A percentile compares a stretch with the other conserved stretches of the same genome.
These are phyloP conservation scores for Chanos chanos DNA, from an alignment of 2,797 vertebrate genomes.

Conservation along the genomic window DNA sequence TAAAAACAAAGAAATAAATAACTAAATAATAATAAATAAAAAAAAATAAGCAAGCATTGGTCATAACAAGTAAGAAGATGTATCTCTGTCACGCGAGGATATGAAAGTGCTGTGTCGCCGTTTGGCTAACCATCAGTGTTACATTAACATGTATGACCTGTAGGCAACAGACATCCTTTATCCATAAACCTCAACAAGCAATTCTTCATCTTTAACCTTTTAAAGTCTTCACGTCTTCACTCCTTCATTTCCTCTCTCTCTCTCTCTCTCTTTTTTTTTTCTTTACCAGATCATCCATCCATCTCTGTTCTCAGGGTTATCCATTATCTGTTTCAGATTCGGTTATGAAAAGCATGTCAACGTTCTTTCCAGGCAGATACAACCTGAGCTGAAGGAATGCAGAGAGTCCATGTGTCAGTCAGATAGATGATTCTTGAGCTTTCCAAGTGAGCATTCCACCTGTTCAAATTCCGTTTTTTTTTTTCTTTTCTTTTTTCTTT, in stretches of 20 bases:
- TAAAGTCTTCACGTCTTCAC: slow-evolving; percentile 23
- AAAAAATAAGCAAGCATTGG: too few species aligned
- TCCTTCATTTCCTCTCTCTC: slow-evolving; percentile 8
- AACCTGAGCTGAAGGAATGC: slow-evolving; percentile 17
- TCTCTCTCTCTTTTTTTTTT: slow-evolving; percentile 8
- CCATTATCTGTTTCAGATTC: slow-evolving; percentile 45
- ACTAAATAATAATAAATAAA: too few species aligned
- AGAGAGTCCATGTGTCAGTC: slow-evolving; percentile 30
- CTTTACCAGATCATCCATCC: slow-evolving; percentile 43
- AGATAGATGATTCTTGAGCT: slow-evolving; percentile 29
- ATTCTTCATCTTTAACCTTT: slow-evolving; percentile 51
- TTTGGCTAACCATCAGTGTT: too few species aligned
- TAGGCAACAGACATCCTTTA: slow-evolving; percentile 42
- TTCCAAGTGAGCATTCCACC: slow-evolving; percentile 28
- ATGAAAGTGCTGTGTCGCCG: too few species aligned
- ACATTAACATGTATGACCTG: background rate
- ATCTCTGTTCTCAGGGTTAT: slow-evolving; percentile 40
- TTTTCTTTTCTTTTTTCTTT: too few species aligned
- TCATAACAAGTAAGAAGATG: too few species aligned
- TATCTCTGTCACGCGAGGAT: too few species aligned
- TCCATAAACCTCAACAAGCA: slow-evolving; percentile 44
- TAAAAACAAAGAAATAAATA: too few species aligned
- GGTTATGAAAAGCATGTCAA: slow-evolving; percentile 25
- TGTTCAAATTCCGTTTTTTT: too few species aligned
- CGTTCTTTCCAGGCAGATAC: slow-evolving; percentile 27